Evolutionary conservation across 2,888 invertebrate genomes (phyloP), one percentile per base, ranked within the genome.

Genomic region (Napeogenes inachia): DNA sequence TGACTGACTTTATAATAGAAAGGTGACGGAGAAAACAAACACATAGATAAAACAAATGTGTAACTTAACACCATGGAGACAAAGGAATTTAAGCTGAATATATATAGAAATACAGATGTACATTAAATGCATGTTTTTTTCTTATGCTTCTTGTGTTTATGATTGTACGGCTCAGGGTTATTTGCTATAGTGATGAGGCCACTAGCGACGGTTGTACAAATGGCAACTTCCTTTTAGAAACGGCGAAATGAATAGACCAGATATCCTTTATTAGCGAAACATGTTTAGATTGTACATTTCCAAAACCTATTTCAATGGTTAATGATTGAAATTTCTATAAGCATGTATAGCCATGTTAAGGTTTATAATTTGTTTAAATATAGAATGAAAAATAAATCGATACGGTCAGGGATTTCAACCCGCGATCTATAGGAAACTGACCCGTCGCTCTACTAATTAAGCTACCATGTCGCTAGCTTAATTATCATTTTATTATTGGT

Each of bases 141-240:
- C 21, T 21, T 21, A 21, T 21, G 21, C 21, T 21, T 21, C 21
- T 21, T 77, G 73, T 71, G 70, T 70, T 71, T 72, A 72, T 68
- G 69, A 70, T 75, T 71, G 12, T 46, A 54, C 73, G 56, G 58
- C 57, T 69, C 78, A 75, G 74, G 78, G 77, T 72, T 77, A 75
- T 71, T 77, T 74, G 70, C 75, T 79, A 72, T 63, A 72, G 70
- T 75, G 75, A 74, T 73, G 78, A 75, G 75, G 70, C 72, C 69
- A 61, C 68, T 76, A 76, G 71, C 68, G 71, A 71, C 80, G 80
- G 83, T 84, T 84, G 72, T 71, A 75, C 79, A 82, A 85, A 82
- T 74, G 73, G 71, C 74, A 66, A 77, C 84, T 80, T 87, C 85
- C 84, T 80, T 80, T 81, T 78, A 71, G 66, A 75, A 75, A 77